Base-by-base conservation (phyloP, 2,888 invertebrate genomes). In the Cyrtodaria siliqua region DNA sequence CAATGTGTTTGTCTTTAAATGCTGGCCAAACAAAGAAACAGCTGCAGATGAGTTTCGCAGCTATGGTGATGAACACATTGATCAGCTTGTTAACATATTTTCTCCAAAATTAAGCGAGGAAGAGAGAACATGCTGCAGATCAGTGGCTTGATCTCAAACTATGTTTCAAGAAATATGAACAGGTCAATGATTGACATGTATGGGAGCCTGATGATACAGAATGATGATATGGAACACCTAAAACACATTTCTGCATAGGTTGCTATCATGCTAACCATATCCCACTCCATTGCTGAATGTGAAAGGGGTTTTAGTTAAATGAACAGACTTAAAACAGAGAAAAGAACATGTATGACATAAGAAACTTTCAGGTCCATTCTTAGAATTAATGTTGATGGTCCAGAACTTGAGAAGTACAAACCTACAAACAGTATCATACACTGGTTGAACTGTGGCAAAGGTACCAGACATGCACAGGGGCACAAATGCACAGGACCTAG, bases 241-340 rank as follows among this genome's bases (percentile, higher is more conserved):
- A 62, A 38, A 40, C 6, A 62, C 24, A 52, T 62, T 26, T 16
- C 52, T 27, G 8, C 38, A 50, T 52, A 52, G 3, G 38, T 62
- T 40, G 33, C 2, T 20, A 62, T 62, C 24, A 62, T 52, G 29
- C 20, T 50, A 33, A 62, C 50, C 33, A 62, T 52, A 18, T 62
- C 62, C 8, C 62, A 50, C 8, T 52, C 62, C 27, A 62, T 52
- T 29, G 62, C 62, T 26, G 52, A 52, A 27, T 50, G 50, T 62
- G 62, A 62, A 20, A 27, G 52, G 2, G 52, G 62, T 2, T 62
- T 62, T 26, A 52, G 62, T 23, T n/a, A 14, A 2, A 23, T 62
- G 52, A 62, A 62, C 26, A 9, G 12, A 4, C 29, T 62, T 3
- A 62, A 62, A 18, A 52, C 12, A 4, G 4, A 12, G 9, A 2